A percentile compares a stretch with the other conserved stretches of the same genome.
Conservation (phyloP, 2,113 vertebrate species). For the Amphilophus citrinellus region DNA sequence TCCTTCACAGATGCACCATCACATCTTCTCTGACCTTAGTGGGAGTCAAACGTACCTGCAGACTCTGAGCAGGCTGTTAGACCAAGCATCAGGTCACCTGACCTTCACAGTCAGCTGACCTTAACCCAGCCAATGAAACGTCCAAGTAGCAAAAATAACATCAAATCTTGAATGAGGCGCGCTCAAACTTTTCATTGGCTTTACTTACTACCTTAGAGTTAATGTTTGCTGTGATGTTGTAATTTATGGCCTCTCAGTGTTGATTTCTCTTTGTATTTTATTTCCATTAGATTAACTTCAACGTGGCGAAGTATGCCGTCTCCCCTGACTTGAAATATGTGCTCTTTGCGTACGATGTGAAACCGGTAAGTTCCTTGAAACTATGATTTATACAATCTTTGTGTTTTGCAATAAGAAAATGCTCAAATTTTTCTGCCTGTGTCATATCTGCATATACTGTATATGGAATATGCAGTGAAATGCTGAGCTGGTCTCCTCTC, state of each 20-base stretch:
- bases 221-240: neutral
- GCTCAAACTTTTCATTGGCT: neutral
- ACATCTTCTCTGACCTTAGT: too few relatives aligned
- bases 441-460: neutral
- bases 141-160: neutral
- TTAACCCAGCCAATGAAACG: neutral
- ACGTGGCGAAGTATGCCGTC: conserved; percentile 92
- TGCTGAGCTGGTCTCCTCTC: neutral
- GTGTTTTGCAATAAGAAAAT: neutral
- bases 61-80: too few relatives aligned
- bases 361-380: conserved; percentile 84
- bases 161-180: neutral
- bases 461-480: neutral
- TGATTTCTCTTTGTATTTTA: conserved; percentile 6
- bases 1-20: neutral
- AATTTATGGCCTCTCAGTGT: too few relatives aligned
- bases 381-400: neutral
- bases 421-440: neutral
- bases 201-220: neutral
- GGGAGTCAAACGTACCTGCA: neutral
- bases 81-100: neutral
- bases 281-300: conserved; percentile 89
- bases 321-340: conserved; percentile 96
- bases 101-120: fast-evolving
- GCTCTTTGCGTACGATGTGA: conserved; percentile 96